Evolutionary conservation across 2,113 vertebrate species (phyloP).

Genomic region (Phylloscopus whistleri): DNA sequence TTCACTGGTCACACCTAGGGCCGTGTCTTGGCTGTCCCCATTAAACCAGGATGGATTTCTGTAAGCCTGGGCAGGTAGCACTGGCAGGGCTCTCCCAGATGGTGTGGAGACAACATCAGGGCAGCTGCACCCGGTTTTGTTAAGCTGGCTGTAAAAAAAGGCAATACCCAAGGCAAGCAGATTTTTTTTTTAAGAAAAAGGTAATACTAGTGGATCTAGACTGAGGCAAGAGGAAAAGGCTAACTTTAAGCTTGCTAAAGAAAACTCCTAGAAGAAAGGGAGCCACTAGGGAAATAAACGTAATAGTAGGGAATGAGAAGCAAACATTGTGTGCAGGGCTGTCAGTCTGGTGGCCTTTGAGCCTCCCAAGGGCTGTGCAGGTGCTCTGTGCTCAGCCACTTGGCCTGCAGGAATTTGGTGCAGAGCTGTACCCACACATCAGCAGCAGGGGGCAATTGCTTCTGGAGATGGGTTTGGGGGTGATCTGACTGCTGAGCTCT

Average conservation of each 20-base stretch:
- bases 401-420: neutral
- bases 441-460: neutral
- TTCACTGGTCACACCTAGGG: accelerated
- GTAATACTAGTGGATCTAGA: neutral
- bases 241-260: neutral
- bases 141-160: neutral
- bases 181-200: neutral
- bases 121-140: neutral
- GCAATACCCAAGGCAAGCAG: neutral
- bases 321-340: neutral
- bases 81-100: neutral
- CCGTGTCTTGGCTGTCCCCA: accelerated
- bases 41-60: neutral
- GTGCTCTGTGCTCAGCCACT: neutral
- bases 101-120: neutral
- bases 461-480: accelerated
- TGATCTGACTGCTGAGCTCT: neutral
- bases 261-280: neutral
- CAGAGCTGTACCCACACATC: neutral
- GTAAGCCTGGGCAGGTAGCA: neutral
- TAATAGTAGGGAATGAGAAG: neutral
- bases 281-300: neutral
- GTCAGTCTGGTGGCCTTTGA: neutral
- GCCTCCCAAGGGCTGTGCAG: neutral
- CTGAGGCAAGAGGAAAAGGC: neutral